Conservation (phyloP, 2,113 vertebrate genomes). For the Canis aureus region DNA sequence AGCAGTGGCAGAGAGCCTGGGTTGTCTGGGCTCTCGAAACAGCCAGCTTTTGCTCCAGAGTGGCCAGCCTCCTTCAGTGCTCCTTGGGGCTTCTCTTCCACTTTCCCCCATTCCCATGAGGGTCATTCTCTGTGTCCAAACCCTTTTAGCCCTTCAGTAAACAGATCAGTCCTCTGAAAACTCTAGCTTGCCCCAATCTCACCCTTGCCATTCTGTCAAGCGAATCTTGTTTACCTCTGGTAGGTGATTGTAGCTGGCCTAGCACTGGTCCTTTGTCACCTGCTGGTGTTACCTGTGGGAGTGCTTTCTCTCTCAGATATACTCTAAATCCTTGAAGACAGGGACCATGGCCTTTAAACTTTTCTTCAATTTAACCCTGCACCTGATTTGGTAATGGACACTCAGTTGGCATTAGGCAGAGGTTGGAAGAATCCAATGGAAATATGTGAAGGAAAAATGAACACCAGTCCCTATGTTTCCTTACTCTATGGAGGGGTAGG, state of each 20-base stretch:
- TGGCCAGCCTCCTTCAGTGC: neutral
- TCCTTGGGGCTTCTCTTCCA: neutral
- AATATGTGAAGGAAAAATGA: neutral
- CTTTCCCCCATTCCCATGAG: neutral
- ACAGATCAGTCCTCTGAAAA: neutral
- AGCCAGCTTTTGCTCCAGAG: neutral
- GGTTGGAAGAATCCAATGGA: neutral
- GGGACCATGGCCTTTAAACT: neutral
- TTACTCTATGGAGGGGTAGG: neutral
- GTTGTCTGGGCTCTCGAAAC: neutral
- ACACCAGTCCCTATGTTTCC: neutral
- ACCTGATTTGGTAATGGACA: neutral
- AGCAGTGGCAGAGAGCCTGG: neutral
- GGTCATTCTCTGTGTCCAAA: neutral
- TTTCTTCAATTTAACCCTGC: neutral
- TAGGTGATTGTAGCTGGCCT: neutral
- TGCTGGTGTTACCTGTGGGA: neutral
- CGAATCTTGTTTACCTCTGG: neutral
- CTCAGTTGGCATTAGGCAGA: neutral
- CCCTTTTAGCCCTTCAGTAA: neutral
- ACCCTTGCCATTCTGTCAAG: neutral
- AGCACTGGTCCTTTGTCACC: neutral
- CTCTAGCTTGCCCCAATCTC: neutral
- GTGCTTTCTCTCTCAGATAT: neutral
- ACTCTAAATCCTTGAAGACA: slow-evolving; percentile 41